Evolutionary conservation across 2,888 invertebrate genomes (phyloP).

Genomic region (Parnassius orleans): DNA sequence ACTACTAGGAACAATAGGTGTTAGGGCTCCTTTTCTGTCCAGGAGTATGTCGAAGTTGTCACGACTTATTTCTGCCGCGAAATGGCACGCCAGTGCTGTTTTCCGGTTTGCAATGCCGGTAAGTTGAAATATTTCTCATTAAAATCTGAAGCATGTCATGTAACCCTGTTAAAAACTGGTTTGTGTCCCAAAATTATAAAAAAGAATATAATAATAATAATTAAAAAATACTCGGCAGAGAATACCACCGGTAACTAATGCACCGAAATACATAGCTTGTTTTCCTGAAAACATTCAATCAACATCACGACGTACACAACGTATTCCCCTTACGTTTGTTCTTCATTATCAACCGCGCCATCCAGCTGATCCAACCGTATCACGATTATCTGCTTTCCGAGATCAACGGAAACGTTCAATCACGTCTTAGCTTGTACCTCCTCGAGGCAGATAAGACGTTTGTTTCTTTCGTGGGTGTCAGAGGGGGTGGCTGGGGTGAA

Average conservation of each 20-base stretch:
- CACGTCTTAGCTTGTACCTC: slow-evolving; percentile 60
- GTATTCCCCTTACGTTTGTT: slow-evolving; percentile 1
- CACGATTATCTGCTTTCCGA: slow-evolving; percentile 55
- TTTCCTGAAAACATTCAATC: neutral
- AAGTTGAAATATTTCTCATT: no score
- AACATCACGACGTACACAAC: neutral
- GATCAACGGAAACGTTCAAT: slow-evolving; percentile 76
- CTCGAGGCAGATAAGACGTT: slow-evolving; percentile 57
- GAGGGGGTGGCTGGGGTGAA: slow-evolving; percentile 37
- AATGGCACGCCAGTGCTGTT: no score
- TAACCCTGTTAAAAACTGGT: no score
- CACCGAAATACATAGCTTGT: neutral
- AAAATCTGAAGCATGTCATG: no score
- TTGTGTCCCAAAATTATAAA: no score
- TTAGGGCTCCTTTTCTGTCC: no score
- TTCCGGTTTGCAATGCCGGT: no score
- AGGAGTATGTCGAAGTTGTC: no score
- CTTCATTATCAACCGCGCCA: slow-evolving; percentile 38
- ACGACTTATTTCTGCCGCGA: no score
- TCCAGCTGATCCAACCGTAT: slow-evolving; percentile 47
- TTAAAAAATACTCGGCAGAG: neutral
- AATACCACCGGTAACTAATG: neutral
- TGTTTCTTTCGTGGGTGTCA: slow-evolving; percentile 41
- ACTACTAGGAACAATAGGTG: no score
- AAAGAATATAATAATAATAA: no score